Conservation (phyloP, 2,113 vertebrate species). For the Petroica traversi region DNA sequence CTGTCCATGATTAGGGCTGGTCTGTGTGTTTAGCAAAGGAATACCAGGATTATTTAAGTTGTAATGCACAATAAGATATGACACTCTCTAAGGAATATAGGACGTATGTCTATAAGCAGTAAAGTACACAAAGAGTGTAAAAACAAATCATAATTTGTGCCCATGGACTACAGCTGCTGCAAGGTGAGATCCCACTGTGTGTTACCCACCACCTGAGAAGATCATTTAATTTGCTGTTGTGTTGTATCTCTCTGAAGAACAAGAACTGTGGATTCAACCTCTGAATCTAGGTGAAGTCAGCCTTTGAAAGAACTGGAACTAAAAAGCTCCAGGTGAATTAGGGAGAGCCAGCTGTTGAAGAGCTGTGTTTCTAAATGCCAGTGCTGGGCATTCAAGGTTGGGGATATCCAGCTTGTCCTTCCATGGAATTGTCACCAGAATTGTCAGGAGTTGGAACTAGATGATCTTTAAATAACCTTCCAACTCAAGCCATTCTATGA, state of each 20-base stretch:
- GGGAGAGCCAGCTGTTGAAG: neutral
- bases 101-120: fast-evolving
- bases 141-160: neutral
- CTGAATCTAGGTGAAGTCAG: neutral
- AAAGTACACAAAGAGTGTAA: neutral
- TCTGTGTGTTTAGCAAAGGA: neutral
- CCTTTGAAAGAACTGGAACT: neutral
- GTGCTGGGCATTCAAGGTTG: neutral
- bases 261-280: neutral
- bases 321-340: neutral
- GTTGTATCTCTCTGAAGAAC: neutral
- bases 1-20: neutral
- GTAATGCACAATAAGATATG: neutral
- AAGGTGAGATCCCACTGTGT: neutral
- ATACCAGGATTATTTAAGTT: neutral
- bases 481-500: neutral
- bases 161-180: neutral
- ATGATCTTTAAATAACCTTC: neutral
- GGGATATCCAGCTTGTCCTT: fast-evolving
- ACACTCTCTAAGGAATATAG: neutral
- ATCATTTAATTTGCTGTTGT: neutral
- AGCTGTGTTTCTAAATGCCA: neutral
- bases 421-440: neutral
- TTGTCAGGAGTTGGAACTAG: neutral
- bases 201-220: neutral